A percentile compares a stretch with the other conserved stretches of the same genome.
phyloP scores from a whole-genome alignment of 2,113 vertebrate species.

The Melanotaenia duboulayi region DNA sequence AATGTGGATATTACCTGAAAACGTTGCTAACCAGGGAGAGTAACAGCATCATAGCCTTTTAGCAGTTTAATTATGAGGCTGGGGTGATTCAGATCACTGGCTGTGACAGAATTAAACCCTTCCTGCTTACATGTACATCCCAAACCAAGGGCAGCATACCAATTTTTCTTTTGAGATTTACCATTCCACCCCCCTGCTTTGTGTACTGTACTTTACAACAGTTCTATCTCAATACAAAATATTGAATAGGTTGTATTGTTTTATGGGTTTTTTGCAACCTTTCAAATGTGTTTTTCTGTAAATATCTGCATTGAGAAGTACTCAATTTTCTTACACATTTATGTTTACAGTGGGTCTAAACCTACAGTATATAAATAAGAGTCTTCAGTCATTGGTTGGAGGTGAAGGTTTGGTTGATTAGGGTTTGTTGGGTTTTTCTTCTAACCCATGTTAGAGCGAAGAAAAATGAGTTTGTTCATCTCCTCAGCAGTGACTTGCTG shows the following conservation, averaged over 20 bases:
- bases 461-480: slow-evolving; percentile 99
- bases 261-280: slow-evolving; percentile 57
- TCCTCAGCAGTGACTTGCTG: slow-evolving; percentile 95
- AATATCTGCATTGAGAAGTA: slow-evolving; percentile 62
- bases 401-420: slow-evolving; percentile 70
- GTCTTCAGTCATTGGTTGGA: slow-evolving; percentile 72
- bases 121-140: slow-evolving; percentile 51
- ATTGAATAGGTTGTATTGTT: slow-evolving; percentile 43
- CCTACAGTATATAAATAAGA: slow-evolving; percentile 78
- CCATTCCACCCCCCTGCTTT: slow-evolving; percentile 63
- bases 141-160: slow-evolving; percentile 56
- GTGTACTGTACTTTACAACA: slow-evolving; percentile 55
- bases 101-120: slow-evolving; percentile 44
- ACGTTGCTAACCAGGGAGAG: slow-evolving; percentile 65
- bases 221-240: slow-evolving; percentile 61
- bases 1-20: slow-evolving; percentile 70
- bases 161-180: slow-evolving; percentile 65
- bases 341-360: slow-evolving; percentile 73
- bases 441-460: slow-evolving; percentile 98
- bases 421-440: slow-evolving; percentile 37
- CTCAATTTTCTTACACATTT: slow-evolving; percentile 73
- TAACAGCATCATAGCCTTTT: slow-evolving; percentile 74
- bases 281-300: slow-evolving; percentile 64
- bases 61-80: slow-evolving; percentile 55
- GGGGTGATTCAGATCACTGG: slow-evolving; percentile 58